Base-by-base conservation (phyloP, 30 jellyfish, hydroid and myxozoan genomes). In the Pseudorhiza aurosa region DNA sequence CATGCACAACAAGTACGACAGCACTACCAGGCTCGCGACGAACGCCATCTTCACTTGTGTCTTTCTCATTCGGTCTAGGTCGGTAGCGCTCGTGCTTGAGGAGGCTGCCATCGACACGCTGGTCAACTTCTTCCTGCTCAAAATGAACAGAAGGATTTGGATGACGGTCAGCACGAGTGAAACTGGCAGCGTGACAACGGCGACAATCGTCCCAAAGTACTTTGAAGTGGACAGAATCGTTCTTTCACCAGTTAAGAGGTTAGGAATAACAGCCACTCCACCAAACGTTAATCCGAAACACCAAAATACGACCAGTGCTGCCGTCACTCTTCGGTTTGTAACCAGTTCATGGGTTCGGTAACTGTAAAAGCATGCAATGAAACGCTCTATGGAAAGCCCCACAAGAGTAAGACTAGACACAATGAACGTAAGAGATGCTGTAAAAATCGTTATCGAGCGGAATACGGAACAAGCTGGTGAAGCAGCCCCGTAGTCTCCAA, bases 311-410 rank as follows among this genome's bases (percentile, higher is more conserved):
- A 14, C 51, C 58, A 64, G 14, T 19, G 58, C 58, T 9, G 21
- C 2, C 1, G 18, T 64, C 32, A 33, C 35, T 33, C 77, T 32
- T 5, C 12, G 9, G 40, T 64, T 42, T 6, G 77, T 64, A 4
- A 64, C 17, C 77, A 31, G 35, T 33, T 64, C 59, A 7, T 64
- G 58, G 18, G 35, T 19, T 19, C 77, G 58, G 32, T 30, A 64
- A 32, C 60, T n/a, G 58, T 64, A 58, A 42, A 64, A 19, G 35
- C 77, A 64, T 10, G 77, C 77, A 27, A 64, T 64, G 35, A 31
- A 64, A 7, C 77, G 58, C 33, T 64, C 77, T 31, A 64, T n/a
- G 2, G 77, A 64, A 1, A 64, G 58, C 0, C 37, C 77, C 58
- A 64, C 58, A 3, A 64, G 58, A 64, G 77, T 30, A 1, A 33